Evolutionary conservation across 2,888 invertebrate genomes (phyloP).

Genomic region (Rhagium mordax): DNA sequence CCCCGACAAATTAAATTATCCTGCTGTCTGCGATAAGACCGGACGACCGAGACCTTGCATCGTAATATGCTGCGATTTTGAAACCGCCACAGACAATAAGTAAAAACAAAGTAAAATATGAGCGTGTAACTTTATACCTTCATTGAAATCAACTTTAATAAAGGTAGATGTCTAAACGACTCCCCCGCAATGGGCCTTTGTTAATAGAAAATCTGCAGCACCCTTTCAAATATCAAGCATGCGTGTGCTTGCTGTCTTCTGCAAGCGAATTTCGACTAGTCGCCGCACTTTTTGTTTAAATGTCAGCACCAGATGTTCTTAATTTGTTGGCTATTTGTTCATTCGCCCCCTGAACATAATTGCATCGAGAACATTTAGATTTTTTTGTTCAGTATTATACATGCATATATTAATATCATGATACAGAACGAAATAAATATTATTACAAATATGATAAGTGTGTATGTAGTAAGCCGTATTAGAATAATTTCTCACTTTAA

Average conservation of each 20-base stretch:
- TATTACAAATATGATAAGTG: neutral
- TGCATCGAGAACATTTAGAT: slow-evolving; percentile 30
- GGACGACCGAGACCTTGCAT: slow-evolving; percentile 47
- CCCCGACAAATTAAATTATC: slow-evolving; percentile 75
- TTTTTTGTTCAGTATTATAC: slow-evolving; percentile 17
- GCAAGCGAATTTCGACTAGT: slow-evolving; percentile 68
- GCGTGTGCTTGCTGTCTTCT: slow-evolving; percentile 62
- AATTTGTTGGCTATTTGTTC: slow-evolving; percentile 68
- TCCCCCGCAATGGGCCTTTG: slow-evolving; percentile 48
- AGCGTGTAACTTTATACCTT: slow-evolving; percentile 26
- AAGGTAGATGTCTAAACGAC: slow-evolving; percentile 37
- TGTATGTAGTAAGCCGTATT: neutral
- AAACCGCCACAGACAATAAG: slow-evolving; percentile 5
- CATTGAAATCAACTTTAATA: slow-evolving; percentile 23
- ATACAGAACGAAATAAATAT: neutral
- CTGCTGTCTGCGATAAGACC: slow-evolving; percentile 73
- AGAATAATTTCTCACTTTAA: slow-evolving; percentile 11
- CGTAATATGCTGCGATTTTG: slow-evolving; percentile 34
- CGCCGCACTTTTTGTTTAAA: slow-evolving; percentile 69
- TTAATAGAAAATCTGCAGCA: slow-evolving; percentile 44
- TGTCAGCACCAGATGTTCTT: slow-evolving; percentile 72
- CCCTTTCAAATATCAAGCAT: slow-evolving; percentile 46
- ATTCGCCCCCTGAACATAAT: slow-evolving; percentile 54
- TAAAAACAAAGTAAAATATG: slow-evolving; percentile 23
- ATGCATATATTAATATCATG: neutral